phyloP scores from a whole-genome alignment of 2,888 invertebrate species.

The Acrobeloides nanus region DNA sequence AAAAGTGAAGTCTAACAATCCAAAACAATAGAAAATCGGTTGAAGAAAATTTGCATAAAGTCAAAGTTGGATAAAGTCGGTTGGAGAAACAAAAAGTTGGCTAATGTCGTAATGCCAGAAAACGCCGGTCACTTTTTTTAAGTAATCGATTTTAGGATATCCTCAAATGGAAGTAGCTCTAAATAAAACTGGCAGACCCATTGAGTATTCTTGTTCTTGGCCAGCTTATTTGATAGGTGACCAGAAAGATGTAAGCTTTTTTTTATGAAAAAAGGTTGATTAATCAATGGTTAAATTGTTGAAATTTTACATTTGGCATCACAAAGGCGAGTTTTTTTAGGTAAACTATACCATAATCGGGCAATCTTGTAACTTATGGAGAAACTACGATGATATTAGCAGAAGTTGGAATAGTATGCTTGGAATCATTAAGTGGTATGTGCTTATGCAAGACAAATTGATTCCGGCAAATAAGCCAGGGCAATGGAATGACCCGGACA shows the following conservation, averaged over 20 bases:
- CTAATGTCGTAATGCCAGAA: too few species aligned
- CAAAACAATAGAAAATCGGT: too few species aligned
- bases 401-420: slow-evolving; percentile 55
- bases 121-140: too few species aligned
- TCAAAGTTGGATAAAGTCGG: too few species aligned
- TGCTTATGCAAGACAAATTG: slow-evolving; percentile 55
- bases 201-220: slow-evolving; percentile 57
- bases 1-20: too few species aligned
- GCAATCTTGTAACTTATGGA: slow-evolving; percentile 57
- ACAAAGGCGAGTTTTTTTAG: too few species aligned
- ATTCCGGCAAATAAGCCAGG: slow-evolving; percentile 56
- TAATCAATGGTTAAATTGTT: too few species aligned
- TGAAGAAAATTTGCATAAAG: too few species aligned
- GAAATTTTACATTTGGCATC: too few species aligned
- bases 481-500: slow-evolving; percentile 59
- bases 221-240: slow-evolving; percentile 7
- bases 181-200: slow-evolving; percentile 80
- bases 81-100: too few species aligned
- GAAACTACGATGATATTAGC: slow-evolving; percentile 57
- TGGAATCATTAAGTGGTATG: slow-evolving; percentile 56
- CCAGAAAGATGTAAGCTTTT: slow-evolving; percentile 1
- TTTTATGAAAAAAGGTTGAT: background rate
- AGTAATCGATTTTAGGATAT: too few species aligned
- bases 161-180: slow-evolving; percentile 81
- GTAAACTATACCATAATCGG: slow-evolving; percentile 54